phyloP scores from a whole-genome alignment of 2,888 invertebrate genomes.

The Drosophila acutilabella region DNA sequence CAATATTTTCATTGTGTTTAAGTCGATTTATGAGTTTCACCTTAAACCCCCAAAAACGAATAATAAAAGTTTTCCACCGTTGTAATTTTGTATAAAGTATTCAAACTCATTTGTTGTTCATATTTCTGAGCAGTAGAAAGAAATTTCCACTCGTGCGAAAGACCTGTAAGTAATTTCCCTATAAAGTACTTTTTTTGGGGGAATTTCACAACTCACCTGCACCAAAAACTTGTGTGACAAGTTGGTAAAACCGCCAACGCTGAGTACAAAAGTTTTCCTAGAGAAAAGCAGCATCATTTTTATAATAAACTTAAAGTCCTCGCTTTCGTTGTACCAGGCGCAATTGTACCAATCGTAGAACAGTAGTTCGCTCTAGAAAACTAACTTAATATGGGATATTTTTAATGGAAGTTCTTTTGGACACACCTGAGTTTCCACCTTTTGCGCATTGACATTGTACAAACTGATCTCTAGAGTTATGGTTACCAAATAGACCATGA shows the following conservation, averaged over 20 bases:
- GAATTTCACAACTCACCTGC: conserved; percentile 46
- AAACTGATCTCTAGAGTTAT: conserved; percentile 65
- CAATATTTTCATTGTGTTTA: conserved; percentile 67
- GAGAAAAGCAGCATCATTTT: conserved; percentile 78
- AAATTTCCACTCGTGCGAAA: conserved; percentile 79
- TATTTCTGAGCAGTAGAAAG: conserved; percentile 72
- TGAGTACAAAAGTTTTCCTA: conserved; percentile 58
- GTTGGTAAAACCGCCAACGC: conserved; percentile 76
- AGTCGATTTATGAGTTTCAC: conserved; percentile 68
- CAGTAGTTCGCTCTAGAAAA: conserved; percentile 70
- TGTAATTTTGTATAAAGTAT: conserved; percentile 71
- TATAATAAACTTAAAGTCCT: conserved; percentile 70
- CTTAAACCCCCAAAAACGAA: conserved; percentile 34
- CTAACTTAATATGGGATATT: neutral
- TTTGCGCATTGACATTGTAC: conserved; percentile 67
- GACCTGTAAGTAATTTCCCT: conserved; percentile 50
- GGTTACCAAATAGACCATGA: conserved; percentile 63
- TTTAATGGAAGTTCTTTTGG: neutral
- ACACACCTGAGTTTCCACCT: conserved; percentile 62
- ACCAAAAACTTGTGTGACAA: conserved; percentile 76
- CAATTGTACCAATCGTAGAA: conserved; percentile 73
- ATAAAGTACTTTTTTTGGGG: too few species aligned
- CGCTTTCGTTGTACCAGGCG: conserved; percentile 78
- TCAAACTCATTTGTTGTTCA: conserved; percentile 58
- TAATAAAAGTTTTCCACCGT: conserved; percentile 77